These are phyloP conservation scores for Drosophila lacteicornis DNA, from an alignment of 1,140 invertebrate genomes.

Conservation along the genomic window DNA sequence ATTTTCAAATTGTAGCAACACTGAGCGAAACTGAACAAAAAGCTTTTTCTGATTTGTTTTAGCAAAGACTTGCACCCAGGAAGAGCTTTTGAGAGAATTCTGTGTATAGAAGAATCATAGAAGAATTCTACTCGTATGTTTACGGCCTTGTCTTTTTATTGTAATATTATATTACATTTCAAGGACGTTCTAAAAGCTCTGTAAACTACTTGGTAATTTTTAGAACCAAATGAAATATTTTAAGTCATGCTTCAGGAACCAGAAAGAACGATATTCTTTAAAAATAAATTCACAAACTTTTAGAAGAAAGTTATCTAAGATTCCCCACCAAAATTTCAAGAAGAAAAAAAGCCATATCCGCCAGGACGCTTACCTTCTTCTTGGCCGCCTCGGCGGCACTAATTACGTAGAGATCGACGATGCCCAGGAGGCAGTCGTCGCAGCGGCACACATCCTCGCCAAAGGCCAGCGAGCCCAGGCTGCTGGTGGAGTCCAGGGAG, in stretches of 20 bases:
- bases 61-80: conserved; percentile 3
- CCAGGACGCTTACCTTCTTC: conserved; percentile 88
- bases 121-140: neutral
- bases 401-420: conserved; percentile 90
- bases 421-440: conserved; percentile 93
- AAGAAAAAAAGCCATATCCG: too few species aligned
- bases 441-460: conserved; percentile 91
- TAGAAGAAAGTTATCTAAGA: neutral
- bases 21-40: neutral
- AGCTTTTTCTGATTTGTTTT: neutral
- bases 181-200: neutral
- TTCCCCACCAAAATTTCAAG: neutral
- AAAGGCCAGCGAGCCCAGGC: conserved; percentile 88
- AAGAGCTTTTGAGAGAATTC: conserved; percentile 7
- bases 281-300: too few species aligned
- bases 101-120: neutral
- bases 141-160: neutral
- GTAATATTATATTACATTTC: neutral
- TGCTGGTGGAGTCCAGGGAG: conserved; percentile 91
- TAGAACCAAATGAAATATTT: neutral
- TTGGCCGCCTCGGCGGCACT: conserved; percentile 87
- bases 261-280: neutral
- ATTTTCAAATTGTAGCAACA: neutral
- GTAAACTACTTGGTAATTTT: neutral
- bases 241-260: neutral